Base-by-base conservation (phyloP, 2,888 invertebrate genomes). In the Chrysolina americana region DNA sequence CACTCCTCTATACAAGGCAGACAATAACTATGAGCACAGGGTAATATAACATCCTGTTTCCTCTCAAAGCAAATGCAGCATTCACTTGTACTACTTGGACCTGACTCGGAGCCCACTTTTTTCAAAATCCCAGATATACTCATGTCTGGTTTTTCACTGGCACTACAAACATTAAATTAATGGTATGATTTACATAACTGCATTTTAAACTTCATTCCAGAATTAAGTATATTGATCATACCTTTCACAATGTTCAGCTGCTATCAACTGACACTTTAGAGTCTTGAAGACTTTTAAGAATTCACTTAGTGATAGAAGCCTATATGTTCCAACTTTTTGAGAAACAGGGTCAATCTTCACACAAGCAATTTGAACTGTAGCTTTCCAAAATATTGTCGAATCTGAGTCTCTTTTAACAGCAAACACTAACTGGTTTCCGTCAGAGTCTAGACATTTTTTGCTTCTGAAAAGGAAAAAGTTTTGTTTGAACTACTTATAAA, bases 41-140 rank as follows among this genome's bases (percentile, higher is more conserved):
- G 92, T 76, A 94, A 87, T 76, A 92, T 91, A 41, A 93, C 90
- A 84, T 93, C 93, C 0, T 92, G 92, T 82, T 90, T 90, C 70
- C 93, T 87, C 83, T 94, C 94, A 87, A 94, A 90, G 85, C 94
- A 94, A 81, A 94, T 94, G 82, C 92, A 92, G 83, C 94, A 94
- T 83, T 93, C 93, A 66, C 89, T 82, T 41, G 71, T 62, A 13
- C 70, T 78, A 4, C 84, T 82, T 19, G 85, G 84, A n/a, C 87
- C 84, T 17, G 76, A n/a, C 28, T 65, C 75, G 21, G 68, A 62
- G 48, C 77, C 75, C 9, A 80, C 65, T 71, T 87, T 84, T 68
- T 87, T 84, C 81, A 89, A 84, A 44, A 90, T 79, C 74, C 76
- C 83, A 2, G 89, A 89, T 15, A 89, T 86, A 9, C 86, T 86